These are phyloP conservation scores for Bimastos eiseni DNA, from an alignment of 2,888 invertebrate genomes.

Conservation along the genomic window DNA sequence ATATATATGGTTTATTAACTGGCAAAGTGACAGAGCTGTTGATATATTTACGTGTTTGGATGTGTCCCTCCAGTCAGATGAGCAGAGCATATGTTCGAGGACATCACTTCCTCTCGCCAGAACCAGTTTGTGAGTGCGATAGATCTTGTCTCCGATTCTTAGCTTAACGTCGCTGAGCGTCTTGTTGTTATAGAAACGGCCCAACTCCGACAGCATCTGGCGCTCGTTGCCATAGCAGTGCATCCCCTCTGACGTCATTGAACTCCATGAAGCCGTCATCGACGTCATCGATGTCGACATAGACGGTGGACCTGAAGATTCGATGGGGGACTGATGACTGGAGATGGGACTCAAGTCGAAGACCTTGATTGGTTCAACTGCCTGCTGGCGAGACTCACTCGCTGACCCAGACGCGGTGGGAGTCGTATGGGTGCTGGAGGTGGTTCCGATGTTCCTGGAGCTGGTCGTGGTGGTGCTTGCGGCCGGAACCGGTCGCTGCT, in stretches of 20 bases:
- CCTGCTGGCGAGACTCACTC: background rate
- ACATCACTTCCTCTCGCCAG: conserved; percentile 64
- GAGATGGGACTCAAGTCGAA: background rate
- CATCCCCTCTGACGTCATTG: conserved; percentile 34
- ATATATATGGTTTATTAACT: too few species aligned
- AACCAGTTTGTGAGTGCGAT: conserved; percentile 62
- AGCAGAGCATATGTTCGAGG: conserved; percentile 55
- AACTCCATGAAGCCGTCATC: conserved; percentile 18
- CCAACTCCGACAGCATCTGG: conserved; percentile 38
- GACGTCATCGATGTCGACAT: conserved; percentile 24
- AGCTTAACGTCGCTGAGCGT: conserved; percentile 46
- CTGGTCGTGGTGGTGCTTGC: background rate
- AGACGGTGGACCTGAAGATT: background rate
- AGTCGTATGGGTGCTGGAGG: background rate
- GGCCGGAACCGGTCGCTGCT: background rate
- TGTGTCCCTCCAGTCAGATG: conserved; percentile 35
- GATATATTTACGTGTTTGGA: conserved; percentile 31
- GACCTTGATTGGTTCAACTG: background rate
- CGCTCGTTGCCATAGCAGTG: conserved; percentile 40
- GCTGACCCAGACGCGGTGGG: background rate
- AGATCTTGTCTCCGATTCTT: conserved; percentile 61
- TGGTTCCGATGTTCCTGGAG: background rate
- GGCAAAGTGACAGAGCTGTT: background rate
- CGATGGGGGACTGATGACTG: background rate
- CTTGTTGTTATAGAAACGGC: conserved; percentile 41